These are phyloP conservation scores for Zaprionus gabonicus DNA, from an alignment of 1,140 invertebrate genomes.

Conservation along the genomic window DNA sequence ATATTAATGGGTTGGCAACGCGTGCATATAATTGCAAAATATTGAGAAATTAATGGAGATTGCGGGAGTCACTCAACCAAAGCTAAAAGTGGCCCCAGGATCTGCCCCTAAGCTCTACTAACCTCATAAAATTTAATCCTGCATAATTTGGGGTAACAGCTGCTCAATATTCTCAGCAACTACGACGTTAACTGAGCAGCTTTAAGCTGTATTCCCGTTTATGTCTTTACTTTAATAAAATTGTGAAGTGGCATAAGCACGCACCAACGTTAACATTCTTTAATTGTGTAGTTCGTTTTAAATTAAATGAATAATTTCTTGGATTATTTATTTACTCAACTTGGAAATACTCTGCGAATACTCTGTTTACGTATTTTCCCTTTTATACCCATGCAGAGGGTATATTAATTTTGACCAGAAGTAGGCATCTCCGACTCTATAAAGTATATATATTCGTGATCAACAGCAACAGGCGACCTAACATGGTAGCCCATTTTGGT, in stretches of 20 bases:
- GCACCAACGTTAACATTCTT: not conserved
- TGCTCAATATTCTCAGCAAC: constrained; percentile 21
- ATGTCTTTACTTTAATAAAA: not conserved
- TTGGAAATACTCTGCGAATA: not conserved
- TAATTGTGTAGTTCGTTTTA: not conserved
- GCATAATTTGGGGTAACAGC: constrained; percentile 22
- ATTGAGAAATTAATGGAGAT: constrained; percentile 63
- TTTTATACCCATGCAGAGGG: no score
- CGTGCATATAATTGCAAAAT: constrained; percentile 78
- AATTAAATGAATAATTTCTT: no score
- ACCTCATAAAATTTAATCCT: not conserved
- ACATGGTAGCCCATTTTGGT: no score
- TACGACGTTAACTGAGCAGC: not conserved
- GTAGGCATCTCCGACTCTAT: no score
- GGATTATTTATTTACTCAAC: not conserved
- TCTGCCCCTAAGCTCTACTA: constrained; percentile 8
- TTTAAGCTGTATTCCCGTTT: not conserved
- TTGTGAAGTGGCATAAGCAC: not conserved
- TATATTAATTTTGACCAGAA: no score
- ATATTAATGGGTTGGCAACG: constrained; percentile 31
- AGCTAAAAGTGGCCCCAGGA: constrained; percentile 54
- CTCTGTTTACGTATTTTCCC: not conserved
- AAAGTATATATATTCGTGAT: no score
- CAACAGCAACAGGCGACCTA: no score
- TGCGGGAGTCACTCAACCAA: constrained; percentile 41